Base-by-base conservation (phyloP, 2,113 vertebrate species). In the Archilochus colubris region DNA sequence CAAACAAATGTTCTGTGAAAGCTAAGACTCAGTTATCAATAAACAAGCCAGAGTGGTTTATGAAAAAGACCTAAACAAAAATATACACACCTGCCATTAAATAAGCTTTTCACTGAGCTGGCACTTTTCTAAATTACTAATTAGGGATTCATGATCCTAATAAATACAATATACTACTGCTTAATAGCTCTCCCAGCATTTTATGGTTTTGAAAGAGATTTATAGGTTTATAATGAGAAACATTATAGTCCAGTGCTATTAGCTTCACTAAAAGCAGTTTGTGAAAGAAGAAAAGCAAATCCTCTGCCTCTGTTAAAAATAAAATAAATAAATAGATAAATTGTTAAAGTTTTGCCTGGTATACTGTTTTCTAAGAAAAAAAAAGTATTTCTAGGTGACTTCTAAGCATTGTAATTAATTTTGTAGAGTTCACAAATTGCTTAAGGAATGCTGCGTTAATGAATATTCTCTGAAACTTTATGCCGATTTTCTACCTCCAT, bases 201-300 rank as follows among this genome's bases (percentile, higher is more conserved):
- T 89, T 84, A 79, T 84, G 66, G n/a, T 91, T 92, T 88, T 81
- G 54, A 95, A 91, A 79, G 66, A 86, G 75, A 96, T 94, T 92
- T 95, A 94, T 86, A 88, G 28, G 16, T 89, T 95, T 96, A 94
- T 86, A 95, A 93, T 84, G 78, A 95, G 48, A 62, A 91, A 81
- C 59, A 91, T 93, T 81, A 84, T 24, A 88, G 62, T 77, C 50
- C 69, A 95, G 72, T 86, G 87, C 59, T 91, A 88, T 58, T 91
- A 92, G 91, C 54, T 43, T 58, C 57, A 68, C 30, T 53, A 78
- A 83, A 87, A 85, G 36, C 48, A 84, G 67, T 3, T 24, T 7
- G 2, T 28, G 88, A 88, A 87, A 88, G 58, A 64, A 10, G 51
- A 63, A 94, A 61, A 81, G 61, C 3, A 51, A 91, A 88, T 53